These are phyloP conservation scores for Diphyllodes magnificus DNA, from an alignment of 2,113 vertebrate species.

Conservation along the genomic window DNA sequence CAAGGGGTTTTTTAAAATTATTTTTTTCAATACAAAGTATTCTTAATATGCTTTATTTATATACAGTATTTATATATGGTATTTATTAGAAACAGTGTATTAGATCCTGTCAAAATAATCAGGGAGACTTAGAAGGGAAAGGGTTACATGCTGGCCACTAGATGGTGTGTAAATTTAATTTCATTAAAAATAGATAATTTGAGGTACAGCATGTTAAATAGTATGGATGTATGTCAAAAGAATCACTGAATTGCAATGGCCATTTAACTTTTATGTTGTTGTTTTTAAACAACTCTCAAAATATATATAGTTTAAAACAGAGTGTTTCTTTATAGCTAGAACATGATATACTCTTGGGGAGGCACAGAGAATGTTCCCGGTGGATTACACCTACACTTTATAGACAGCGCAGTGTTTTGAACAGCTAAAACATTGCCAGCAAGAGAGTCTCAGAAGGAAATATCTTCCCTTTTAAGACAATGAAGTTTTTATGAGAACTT, in stretches of 20 bases:
- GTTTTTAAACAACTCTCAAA: background rate
- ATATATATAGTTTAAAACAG: background rate
- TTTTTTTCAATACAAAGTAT: background rate
- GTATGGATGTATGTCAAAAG: background rate
- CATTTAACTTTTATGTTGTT: background rate
- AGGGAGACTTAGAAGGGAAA: background rate
- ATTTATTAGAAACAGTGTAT: background rate
- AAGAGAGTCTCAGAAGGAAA: background rate
- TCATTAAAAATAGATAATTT: background rate
- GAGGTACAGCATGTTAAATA: background rate
- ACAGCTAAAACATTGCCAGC: background rate
- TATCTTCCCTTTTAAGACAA: background rate
- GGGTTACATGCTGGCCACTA: background rate
- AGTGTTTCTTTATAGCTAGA: background rate
- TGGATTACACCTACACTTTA: background rate
- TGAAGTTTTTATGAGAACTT: background rate
- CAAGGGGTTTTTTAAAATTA: background rate
- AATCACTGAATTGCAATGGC: background rate
- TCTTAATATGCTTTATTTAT: background rate
- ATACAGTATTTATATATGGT: too few species aligned
- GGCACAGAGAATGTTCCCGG: accelerated
- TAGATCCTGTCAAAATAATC: background rate
- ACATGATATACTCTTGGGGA: background rate
- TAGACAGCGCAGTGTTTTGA: background rate
- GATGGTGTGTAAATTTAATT: background rate